These are phyloP conservation scores for Eupithecia abbreviata DNA, from an alignment of 2,888 invertebrate genomes.

Conservation along the genomic window DNA sequence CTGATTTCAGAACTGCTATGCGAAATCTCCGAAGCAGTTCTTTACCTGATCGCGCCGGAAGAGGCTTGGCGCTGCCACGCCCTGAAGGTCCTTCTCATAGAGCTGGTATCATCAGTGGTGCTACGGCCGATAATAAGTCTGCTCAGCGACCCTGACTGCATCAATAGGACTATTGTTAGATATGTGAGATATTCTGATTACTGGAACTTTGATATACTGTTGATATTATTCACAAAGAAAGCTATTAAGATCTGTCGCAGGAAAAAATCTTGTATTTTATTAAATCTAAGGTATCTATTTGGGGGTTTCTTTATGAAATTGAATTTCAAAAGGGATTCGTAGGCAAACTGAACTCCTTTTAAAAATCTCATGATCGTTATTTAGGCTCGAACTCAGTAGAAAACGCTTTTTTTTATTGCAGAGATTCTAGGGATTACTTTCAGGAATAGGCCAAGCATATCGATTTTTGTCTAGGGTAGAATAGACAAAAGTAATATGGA, in stretches of 20 bases:
- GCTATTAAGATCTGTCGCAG: neutral
- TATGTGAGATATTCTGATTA: conserved; percentile 85
- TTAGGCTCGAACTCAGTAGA: too few species aligned
- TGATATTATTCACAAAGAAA: neutral
- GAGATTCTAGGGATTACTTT: too few species aligned
- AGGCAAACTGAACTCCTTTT: too few species aligned
- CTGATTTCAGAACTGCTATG: conserved; percentile 87
- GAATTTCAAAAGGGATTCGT: too few species aligned
- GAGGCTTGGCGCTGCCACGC: conserved; percentile 93
- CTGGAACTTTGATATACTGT: neutral
- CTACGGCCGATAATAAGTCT: conserved; percentile 88
- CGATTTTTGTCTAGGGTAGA: too few species aligned
- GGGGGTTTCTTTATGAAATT: too few species aligned
- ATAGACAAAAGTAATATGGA: too few species aligned
- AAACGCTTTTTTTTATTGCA: too few species aligned
- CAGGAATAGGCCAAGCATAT: too few species aligned
- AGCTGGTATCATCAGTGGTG: conserved; percentile 88
- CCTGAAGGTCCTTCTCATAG: conserved; percentile 89
- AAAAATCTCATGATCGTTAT: too few species aligned
- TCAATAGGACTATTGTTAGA: conserved; percentile 95
- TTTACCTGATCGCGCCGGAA: conserved; percentile 92
- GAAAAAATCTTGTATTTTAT: neutral
- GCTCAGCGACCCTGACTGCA: conserved; percentile 94
- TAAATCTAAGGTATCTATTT: too few species aligned
- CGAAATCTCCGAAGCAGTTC: conserved; percentile 91